Percentiles rank a stretch among this genome's conserved stretches.
These are phyloP conservation scores for Glandiceps talaboti DNA, from an alignment of 53 echinoderm and acorn worm species.

Conservation along the genomic window DNA sequence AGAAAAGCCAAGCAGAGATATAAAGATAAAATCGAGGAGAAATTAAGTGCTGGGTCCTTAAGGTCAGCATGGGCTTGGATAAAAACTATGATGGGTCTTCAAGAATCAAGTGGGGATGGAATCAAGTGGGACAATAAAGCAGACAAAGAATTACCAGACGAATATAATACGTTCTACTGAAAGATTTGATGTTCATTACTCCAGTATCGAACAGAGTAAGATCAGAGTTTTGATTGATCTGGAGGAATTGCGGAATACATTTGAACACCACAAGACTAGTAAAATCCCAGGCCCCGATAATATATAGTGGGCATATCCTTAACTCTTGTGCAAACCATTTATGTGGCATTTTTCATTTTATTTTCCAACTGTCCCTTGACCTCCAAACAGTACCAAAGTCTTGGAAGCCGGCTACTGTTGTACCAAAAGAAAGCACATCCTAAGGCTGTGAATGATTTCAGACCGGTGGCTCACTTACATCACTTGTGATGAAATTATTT, in stretches of 20 bases:
- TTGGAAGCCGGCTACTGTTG: background rate
- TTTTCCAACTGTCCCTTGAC: background rate
- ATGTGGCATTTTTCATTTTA: background rate
- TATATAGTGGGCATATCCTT: background rate
- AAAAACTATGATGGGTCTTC: too few relatives aligned
- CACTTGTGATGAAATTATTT: background rate
- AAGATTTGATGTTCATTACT: background rate
- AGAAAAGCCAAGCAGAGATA: constrained; percentile 12
- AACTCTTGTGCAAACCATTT: background rate
- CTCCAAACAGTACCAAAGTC: background rate
- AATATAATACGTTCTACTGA: background rate
- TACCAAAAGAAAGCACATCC: background rate
- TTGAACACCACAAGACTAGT: background rate
- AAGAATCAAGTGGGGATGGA: background rate
- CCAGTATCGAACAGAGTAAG: background rate
- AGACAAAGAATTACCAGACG: background rate
- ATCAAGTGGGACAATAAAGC: background rate
- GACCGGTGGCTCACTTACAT: background rate
- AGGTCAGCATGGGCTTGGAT: constrained; percentile 16
- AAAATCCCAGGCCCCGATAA: background rate
- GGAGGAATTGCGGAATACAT: background rate
- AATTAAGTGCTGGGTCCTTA: constrained; percentile 7
- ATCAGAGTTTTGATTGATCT: background rate
- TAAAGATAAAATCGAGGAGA: constrained; percentile 14
- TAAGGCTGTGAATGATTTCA: background rate